Conservation (phyloP, 2,797 vertebrate genomes). For the Phataginus tricuspis region DNA sequence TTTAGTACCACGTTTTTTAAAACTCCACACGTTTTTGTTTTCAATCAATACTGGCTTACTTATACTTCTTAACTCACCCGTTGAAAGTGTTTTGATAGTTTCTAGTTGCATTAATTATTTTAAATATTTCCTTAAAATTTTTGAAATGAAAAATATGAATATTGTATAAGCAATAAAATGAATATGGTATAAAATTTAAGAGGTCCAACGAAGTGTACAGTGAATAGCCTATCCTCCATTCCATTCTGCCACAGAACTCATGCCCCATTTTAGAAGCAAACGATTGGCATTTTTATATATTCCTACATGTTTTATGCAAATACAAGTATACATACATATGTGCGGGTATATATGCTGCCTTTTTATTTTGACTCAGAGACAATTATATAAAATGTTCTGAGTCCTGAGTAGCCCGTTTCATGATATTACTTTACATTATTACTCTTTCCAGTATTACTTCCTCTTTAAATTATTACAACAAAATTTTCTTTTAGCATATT, state of each 20-base stretch:
- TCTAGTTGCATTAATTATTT: not conserved
- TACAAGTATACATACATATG: not conserved
- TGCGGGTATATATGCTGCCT: not conserved
- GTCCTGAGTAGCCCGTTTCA: not conserved
- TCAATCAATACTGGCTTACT: not conserved
- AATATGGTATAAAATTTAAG: not conserved
- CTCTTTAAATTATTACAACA: not conserved
- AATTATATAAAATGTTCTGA: not conserved
- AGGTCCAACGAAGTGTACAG: not conserved
- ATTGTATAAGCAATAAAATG: not conserved
- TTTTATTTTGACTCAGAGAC: not conserved
- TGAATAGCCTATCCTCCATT: not conserved
- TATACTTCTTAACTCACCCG: not conserved
- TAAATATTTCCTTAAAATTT: not conserved
- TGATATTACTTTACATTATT: not conserved
- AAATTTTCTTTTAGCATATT: not conserved
- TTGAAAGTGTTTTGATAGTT: not conserved
- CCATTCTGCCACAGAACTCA: not conserved
- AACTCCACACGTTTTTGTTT: not conserved
- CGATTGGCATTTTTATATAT: not conserved
- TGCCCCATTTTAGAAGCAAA: not conserved
- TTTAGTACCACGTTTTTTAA: not conserved
- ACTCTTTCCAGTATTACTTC: not conserved
- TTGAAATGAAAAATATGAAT: not conserved
- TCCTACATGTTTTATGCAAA: not conserved